Base-by-base conservation (phyloP, 2,113 vertebrate genomes). In the Serinus canaria region DNA sequence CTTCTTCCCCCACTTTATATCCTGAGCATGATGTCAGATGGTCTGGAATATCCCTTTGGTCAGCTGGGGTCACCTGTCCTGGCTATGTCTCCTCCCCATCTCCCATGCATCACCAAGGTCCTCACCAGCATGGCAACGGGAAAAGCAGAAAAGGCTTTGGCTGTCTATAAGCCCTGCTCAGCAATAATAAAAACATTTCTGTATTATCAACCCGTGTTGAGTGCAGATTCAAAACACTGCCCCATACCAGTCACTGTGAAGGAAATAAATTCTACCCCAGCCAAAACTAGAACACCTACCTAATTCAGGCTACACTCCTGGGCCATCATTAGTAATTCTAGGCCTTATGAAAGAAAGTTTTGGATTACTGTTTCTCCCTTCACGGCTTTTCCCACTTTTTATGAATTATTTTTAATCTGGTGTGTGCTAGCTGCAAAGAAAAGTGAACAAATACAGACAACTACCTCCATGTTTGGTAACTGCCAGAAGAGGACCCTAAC, bases 71-170 rank as follows among this genome's bases (percentile, higher is more conserved):
- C 60, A 74, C 23, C 23, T 52, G 23, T 30, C 28, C 39, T 1
- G 3, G 23, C 15, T 74, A 37, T 52, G 7, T 44, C 13, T 67
- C 13, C 53, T 30, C 53, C 6, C 23, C n/a, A 0, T 5, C 44
- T 39, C 15, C 44, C 37, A 9, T 8, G 7, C 10, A 14, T 0
- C 11, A 10, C 33, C 69, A 67, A 15, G 5, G 8, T 59, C 27
- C 23, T 44, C 24, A 27, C 19, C 44, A 67, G 4, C 1, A 1
- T 21, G 60, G 37, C 52, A 58, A 52, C 1, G 53, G 10, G 19
- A 46, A 74, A 28, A 1, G 52, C 44, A 81, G 37, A 59, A 67
- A 39, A 53, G 46, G 28, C 15, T 33, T 37, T 33, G 52, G 27
- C 13, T 60, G 15, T 68, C 13, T 60, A 19, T 21, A n/a, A 17